These are phyloP conservation scores for Catocala nupta DNA, from an alignment of 2,888 invertebrate genomes.

Conservation along the genomic window DNA sequence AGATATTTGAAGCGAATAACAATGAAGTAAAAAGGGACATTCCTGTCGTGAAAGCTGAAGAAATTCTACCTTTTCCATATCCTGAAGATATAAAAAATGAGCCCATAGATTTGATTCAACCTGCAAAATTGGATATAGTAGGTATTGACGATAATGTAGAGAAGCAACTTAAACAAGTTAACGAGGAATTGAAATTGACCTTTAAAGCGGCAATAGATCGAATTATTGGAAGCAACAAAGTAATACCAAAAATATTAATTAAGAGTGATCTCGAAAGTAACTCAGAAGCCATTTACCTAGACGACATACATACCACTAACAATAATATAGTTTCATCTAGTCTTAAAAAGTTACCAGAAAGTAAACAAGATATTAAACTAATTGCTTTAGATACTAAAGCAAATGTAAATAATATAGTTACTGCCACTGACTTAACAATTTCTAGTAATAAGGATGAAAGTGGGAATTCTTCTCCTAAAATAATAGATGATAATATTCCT, in stretches of 20 bases:
- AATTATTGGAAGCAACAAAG: conserved; percentile 65
- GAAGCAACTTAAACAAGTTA: conserved; percentile 73
- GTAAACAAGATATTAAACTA: conserved; percentile 17
- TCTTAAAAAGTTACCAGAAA: conserved; percentile 20
- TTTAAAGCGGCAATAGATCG: conserved; percentile 78
- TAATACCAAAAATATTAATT: conserved; percentile 37
- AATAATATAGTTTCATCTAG: conserved; percentile 16
- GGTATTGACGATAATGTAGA: conserved; percentile 62
- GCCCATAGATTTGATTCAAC: conserved; percentile 47
- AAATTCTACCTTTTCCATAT: conserved; percentile 70
- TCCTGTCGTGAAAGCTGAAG: conserved; percentile 71
- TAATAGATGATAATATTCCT: conserved; percentile 28
- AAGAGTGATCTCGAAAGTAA: conserved; percentile 20
- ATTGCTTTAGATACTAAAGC: conserved; percentile 28
- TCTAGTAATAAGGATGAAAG: conserved; percentile 16
- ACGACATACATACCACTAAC: conserved; percentile 27
- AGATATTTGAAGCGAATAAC: conserved; percentile 39
- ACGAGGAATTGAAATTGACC: conserved; percentile 73
- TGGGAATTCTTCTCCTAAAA: conserved; percentile 47
- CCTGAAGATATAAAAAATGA: conserved; percentile 63
- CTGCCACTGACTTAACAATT: conserved; percentile 15
- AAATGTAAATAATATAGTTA: conserved; percentile 13
- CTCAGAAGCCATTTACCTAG: conserved; percentile 19
- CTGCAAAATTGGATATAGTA: conserved; percentile 27
- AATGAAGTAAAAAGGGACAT: conserved; percentile 44